phyloP scores from a whole-genome alignment of 2,113 vertebrate species.

The Australoheros scitulus region DNA sequence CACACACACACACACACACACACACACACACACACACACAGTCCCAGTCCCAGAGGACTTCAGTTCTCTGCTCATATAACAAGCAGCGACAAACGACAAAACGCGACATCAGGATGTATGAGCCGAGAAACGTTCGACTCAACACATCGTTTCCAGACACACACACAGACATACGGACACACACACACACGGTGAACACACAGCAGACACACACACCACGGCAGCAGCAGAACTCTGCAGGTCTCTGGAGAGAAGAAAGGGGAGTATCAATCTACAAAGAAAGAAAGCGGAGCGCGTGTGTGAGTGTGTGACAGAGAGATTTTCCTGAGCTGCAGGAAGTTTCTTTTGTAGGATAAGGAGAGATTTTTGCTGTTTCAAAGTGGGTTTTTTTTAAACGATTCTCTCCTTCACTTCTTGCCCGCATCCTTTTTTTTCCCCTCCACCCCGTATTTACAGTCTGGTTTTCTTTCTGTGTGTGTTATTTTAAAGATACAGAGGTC shows the following conservation, averaged over 20 bases:
- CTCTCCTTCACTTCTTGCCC: neutral
- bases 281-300: conserved; percentile 3
- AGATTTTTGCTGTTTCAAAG: conserved; percentile 56
- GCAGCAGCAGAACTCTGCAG: conserved; percentile 29
- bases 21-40: conserved; percentile 18
- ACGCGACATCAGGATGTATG: conserved; percentile 39
- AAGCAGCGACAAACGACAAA: conserved; percentile 47
- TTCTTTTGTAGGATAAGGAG: conserved; percentile 54
- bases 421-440: neutral
- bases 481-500: neutral
- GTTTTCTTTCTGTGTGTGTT: neutral
- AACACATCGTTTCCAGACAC: conserved; percentile 22
- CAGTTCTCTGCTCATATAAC: conserved; percentile 36
- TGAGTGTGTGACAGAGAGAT: conserved; percentile 30
- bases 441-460: neutral
- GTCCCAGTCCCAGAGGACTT: conserved; percentile 25
- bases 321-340: conserved; percentile 46
- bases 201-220: neutral
- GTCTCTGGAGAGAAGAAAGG: conserved; percentile 45
- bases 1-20: neutral
- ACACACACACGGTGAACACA: neutral
- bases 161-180: neutral
- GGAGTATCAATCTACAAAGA: conserved; percentile 49
- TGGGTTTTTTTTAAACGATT: conserved; percentile 22
- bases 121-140: conserved; percentile 32